These are phyloP conservation scores for Pocota personata DNA, from an alignment of 2,888 invertebrate genomes.

Conservation along the genomic window DNA sequence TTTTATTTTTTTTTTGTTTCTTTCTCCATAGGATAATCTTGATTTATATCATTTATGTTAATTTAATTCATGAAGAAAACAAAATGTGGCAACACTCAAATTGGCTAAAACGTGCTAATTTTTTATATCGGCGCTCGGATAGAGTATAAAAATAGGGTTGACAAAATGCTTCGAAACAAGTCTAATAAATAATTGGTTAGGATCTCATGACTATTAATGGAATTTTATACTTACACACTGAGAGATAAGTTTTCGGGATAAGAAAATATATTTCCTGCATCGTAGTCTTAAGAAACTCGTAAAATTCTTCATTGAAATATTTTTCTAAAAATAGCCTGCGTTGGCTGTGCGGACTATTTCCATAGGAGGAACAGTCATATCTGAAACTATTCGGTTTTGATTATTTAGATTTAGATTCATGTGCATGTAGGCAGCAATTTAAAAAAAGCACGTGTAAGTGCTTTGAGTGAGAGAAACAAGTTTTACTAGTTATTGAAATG, in stretches of 20 bases:
- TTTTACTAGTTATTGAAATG: constrained; percentile 10
- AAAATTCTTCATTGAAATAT: constrained; percentile 6
- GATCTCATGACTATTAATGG: constrained; percentile 20
- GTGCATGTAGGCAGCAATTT: constrained; percentile 11
- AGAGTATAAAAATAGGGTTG: constrained; percentile 30
- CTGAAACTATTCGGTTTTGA: constrained; percentile 24
- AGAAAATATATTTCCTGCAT: neutral
- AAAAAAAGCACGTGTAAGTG: constrained; percentile 36
- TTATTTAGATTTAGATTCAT: neutral
- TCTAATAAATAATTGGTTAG: constrained; percentile 1
- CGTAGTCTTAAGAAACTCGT: neutral
- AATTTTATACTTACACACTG: neutral
- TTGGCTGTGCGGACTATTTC: constrained; percentile 12
- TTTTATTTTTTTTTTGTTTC: too few species aligned
- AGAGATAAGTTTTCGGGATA: neutral
- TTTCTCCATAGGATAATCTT: too few species aligned
- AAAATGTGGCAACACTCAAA: constrained; percentile 41
- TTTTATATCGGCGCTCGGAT: neutral
- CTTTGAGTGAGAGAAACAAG: constrained; percentile 19
- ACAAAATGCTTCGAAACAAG: constrained; percentile 19
- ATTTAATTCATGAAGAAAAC: constrained; percentile 53
- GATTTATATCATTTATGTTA: constrained; percentile 58
- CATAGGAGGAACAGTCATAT: constrained; percentile 35
- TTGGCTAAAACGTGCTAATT: constrained; percentile 62
- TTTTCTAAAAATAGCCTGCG: constrained; percentile 53